Evolutionary conservation across 1,140 invertebrate genomes (phyloP).

Genomic region (Idris sp.): DNA sequence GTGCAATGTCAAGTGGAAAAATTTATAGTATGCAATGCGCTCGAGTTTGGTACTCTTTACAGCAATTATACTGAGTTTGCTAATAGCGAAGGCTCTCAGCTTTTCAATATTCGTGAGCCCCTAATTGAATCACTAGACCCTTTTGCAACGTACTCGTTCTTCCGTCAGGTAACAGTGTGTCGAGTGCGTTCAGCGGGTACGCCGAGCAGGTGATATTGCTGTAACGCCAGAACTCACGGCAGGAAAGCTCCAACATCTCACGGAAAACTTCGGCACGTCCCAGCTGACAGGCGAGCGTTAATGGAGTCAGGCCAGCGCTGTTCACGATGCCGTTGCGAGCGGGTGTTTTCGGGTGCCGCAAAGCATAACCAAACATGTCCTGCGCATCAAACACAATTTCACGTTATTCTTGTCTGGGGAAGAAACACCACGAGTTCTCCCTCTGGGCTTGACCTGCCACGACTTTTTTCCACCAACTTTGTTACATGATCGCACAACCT

Average conservation of each 20-base stretch:
- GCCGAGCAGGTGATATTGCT: conserved; percentile 99
- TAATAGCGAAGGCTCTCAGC: conserved; percentile 30
- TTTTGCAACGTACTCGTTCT: conserved; percentile 88
- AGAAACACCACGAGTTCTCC: conserved; percentile 12
- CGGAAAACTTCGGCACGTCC: conserved; percentile 96
- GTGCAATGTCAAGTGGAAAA: conserved; percentile 50
- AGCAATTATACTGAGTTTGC: conserved; percentile 33
- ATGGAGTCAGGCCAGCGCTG: conserved; percentile 92
- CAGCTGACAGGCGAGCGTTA: conserved; percentile 96
- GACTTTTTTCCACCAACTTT: conserved; percentile 49
- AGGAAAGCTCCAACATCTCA: conserved; percentile 98
- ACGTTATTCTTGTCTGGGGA: conserved; percentile 24
- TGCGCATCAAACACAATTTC: conserved; percentile 72
- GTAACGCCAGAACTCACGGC: conserved; percentile 98
- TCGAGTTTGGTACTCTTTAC: conserved; percentile 54
- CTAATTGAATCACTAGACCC: conserved; percentile 71
- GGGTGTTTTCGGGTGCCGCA: conserved; percentile 94
- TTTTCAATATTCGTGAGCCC: conserved; percentile 56
- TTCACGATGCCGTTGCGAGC: conserved; percentile 94
- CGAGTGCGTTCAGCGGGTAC: conserved; percentile 96
- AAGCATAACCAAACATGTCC: conserved; percentile 99
- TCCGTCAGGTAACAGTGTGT: conserved; percentile 95
- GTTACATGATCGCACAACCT: conserved; percentile 43
- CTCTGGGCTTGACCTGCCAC: conserved; percentile 21
- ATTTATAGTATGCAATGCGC: no score